Base-by-base conservation (phyloP, 2,113 vertebrate genomes). In the Pomatostomus ruficeps region DNA sequence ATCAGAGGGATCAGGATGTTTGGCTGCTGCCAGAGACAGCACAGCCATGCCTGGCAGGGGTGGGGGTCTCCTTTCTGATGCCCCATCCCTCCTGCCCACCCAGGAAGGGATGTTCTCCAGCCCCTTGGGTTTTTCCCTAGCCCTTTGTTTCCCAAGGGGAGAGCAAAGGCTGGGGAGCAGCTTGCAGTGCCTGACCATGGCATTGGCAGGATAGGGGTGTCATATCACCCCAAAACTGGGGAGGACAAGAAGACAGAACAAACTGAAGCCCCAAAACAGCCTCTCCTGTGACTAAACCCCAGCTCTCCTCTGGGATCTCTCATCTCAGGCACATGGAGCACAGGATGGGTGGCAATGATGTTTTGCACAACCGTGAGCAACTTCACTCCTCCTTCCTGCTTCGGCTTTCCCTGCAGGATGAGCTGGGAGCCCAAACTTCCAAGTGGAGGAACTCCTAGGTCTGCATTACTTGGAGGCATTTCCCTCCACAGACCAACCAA, bases 391-490 rank as follows among this genome's bases (percentile, higher is more conserved):
- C 46, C 35, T n/a, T 66, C 58, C 45, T 72, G 72, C 24, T 66
- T 73, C 0, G 0, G 0, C 12, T 81, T n/a, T 40, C 65, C 40
- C 6, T 1, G 26, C 24, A 58, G 3, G 1, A 42, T 0, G 1
- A 67, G 18, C 28, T 40, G 49, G 45, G 26, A 80, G 29, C 51
- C 29, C 42, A 52, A 4, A 36, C 23, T 45, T 77, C 45, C 66
- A 63, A 10, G 7, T 10, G 38, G 35, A 20, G 35, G 16, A 23
- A 9, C 33, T n/a, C 55, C 12, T 14, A 25, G 22, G 2, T 23
- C 77, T 45, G 54, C 2, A 0, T 21, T 43, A 26, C 45, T 62
- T 61, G 46, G 46, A 87, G 33, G 19, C 10, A 17, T 43, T 73
- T 24, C n/a, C 28, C 26, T 75, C 46, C 35, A 35, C 17, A 40